These are phyloP conservation scores for Sorex maritimensis DNA, from an alignment of 2,797 vertebrate species.

Conservation along the genomic window DNA sequence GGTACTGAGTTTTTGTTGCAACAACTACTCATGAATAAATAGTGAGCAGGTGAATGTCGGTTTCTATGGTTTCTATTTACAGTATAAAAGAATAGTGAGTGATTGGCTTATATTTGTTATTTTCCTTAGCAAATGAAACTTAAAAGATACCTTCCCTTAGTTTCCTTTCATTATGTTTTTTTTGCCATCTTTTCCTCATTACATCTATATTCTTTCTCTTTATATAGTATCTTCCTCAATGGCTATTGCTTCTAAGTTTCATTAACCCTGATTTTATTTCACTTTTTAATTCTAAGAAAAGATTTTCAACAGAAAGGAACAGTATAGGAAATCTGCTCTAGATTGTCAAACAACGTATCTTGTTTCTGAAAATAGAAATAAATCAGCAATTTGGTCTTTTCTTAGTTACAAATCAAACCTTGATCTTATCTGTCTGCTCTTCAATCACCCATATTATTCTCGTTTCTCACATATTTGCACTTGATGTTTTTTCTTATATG, in stretches of 20 bases:
- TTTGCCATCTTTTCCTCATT: neutral
- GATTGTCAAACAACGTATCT: slow-evolving; percentile 36
- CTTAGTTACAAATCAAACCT: neutral
- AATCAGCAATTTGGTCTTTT: slow-evolving; percentile 16
- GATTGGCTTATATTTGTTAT: slow-evolving; percentile 40
- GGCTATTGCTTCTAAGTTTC: neutral
- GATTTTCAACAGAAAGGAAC: slow-evolving; percentile 12
- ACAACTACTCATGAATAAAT: slow-evolving; percentile 85
- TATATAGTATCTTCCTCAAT: slow-evolving; percentile 1
- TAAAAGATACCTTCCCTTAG: neutral
- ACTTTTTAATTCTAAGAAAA: slow-evolving; percentile 52
- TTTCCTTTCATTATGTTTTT: neutral
- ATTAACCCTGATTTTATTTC: slow-evolving; percentile 64
- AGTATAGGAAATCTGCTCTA: neutral
- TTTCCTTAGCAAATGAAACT: slow-evolving; percentile 58
- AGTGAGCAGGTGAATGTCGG: slow-evolving; percentile 84
- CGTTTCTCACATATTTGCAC: neutral
- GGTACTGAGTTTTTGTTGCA: slow-evolving; percentile 85
- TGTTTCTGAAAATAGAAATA: slow-evolving; percentile 75
- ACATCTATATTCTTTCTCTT: slow-evolving; percentile 15
- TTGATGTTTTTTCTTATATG: slow-evolving; percentile 39
- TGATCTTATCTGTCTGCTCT: neutral
- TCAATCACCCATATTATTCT: neutral
- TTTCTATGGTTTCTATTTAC: slow-evolving; percentile 88
- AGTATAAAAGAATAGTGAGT: slow-evolving; percentile 67